Percentiles rank a stretch among this genome's conserved stretches.
Evolutionary conservation across 2,113 vertebrate species (phyloP).

Genomic region (Myocastor coypus): DNA sequence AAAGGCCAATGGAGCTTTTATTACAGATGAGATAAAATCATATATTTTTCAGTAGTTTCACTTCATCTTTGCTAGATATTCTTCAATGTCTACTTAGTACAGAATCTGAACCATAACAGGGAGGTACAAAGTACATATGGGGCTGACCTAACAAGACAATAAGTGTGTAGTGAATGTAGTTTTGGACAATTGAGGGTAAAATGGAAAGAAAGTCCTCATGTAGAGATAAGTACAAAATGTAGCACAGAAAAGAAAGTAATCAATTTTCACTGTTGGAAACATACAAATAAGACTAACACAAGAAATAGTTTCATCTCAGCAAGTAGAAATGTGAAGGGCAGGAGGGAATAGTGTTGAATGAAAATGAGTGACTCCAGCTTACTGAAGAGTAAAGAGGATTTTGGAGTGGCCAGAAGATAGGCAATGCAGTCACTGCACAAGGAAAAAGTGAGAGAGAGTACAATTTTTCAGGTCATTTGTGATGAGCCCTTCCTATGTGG

Average conservation of each 20-base stretch:
- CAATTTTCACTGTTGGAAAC: constrained; percentile 30
- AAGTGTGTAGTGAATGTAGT: neutral
- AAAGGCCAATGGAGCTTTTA: neutral
- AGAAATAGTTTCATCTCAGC: neutral
- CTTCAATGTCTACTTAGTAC: neutral
- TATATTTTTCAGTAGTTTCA: neutral
- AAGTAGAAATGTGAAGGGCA: neutral
- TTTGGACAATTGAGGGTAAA: constrained; percentile 3
- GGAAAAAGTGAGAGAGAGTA: neutral
- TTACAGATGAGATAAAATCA: neutral
- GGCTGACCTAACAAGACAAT: neutral
- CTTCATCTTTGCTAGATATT: neutral
- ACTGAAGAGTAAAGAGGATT: neutral
- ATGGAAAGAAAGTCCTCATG: neutral
- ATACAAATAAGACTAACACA: constrained; percentile 7
- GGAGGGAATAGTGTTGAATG: neutral
- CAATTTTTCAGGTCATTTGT: neutral
- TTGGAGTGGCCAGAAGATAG: neutral
- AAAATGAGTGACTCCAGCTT: neutral
- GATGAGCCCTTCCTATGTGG: neutral
- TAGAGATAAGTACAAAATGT: constrained; percentile 36
- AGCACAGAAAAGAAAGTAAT: constrained; percentile 21
- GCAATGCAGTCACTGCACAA: neutral
- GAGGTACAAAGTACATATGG: neutral
- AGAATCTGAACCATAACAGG: neutral